phyloP scores from a whole-genome alignment of 2,888 invertebrate genomes.

The Nymphalis polychloros region DNA sequence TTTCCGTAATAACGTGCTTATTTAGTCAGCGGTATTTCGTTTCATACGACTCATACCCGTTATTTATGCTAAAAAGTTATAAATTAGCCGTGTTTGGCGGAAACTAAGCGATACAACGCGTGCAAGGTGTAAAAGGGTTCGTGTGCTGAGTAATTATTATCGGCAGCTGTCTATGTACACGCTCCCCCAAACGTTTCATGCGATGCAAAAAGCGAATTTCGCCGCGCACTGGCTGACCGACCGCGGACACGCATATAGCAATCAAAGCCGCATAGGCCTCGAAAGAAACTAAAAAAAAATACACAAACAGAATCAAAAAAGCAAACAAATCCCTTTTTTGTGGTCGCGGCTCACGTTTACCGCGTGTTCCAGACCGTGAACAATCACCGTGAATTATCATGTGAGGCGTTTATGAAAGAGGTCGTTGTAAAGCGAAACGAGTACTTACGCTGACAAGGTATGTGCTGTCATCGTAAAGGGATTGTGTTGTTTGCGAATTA shows the following conservation, averaged over 20 bases:
- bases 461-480: conserved; percentile 61
- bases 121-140: conserved; percentile 79
- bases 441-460: conserved; percentile 58
- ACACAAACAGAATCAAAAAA: conserved; percentile 57
- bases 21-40: conserved; percentile 15
- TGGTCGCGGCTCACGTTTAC: conserved; percentile 77
- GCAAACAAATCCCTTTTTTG: conserved; percentile 68
- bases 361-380: conserved; percentile 77
- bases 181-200: conserved; percentile 69
- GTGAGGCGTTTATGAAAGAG: conserved; percentile 74
- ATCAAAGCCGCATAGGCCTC: conserved; percentile 65
- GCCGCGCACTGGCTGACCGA: conserved; percentile 55
- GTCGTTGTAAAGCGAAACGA: conserved; percentile 70
- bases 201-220: conserved; percentile 65
- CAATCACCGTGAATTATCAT: conserved; percentile 77
- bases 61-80: conserved; percentile 29
- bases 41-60: conserved; percentile 22
- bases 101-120: conserved; percentile 42
- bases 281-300: conserved; percentile 60
- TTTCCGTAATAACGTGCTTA: conserved; percentile 7
- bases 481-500: conserved; percentile 67
- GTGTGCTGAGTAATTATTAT: conserved; percentile 74
- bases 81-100: conserved; percentile 30
- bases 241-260: conserved; percentile 63
- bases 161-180: conserved; percentile 69